Conservation (phyloP, 2,113 vertebrate species). For the Strix uralensis region DNA sequence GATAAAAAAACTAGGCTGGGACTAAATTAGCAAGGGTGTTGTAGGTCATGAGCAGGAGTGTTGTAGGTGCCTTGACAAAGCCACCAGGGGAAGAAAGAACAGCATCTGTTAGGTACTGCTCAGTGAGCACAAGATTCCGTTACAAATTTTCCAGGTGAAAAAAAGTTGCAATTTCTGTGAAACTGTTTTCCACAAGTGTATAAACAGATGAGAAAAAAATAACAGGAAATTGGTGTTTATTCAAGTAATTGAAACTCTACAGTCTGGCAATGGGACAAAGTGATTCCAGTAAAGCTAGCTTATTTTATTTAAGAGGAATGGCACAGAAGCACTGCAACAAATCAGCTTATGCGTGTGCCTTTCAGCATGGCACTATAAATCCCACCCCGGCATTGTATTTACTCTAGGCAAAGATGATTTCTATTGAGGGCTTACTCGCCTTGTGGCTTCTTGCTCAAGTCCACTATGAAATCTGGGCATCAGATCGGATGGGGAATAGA, state of each 20-base stretch:
- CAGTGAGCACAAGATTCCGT: slow-evolving; percentile 39
- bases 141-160: not conserved
- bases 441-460: slow-evolving; percentile 5
- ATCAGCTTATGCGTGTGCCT: slow-evolving; percentile 3
- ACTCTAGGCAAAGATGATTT: not conserved
- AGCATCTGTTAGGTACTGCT: slow-evolving; percentile 45
- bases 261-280: not conserved
- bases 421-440: slow-evolving; percentile 6
- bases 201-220: not conserved
- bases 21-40: slow-evolving; percentile 55
- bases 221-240: not conserved
- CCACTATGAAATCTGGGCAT: slow-evolving; percentile 21
- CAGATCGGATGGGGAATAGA: not conserved
- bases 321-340: not conserved
- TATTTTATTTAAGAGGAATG: slow-evolving; percentile 10
- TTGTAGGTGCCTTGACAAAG: slow-evolving; percentile 48
- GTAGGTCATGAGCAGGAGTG: slow-evolving; percentile 47
- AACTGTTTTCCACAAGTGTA: not conserved
- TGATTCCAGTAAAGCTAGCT: not conserved
- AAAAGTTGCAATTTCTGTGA: not conserved
- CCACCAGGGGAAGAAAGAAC: not conserved
- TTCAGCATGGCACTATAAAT: slow-evolving; percentile 11
- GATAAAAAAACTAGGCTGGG: slow-evolving; percentile 13
- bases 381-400: slow-evolving; percentile 7
- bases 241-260: not conserved